Base-by-base conservation (phyloP, 2,888 invertebrate genomes). In the Cerceris rybyensis region DNA sequence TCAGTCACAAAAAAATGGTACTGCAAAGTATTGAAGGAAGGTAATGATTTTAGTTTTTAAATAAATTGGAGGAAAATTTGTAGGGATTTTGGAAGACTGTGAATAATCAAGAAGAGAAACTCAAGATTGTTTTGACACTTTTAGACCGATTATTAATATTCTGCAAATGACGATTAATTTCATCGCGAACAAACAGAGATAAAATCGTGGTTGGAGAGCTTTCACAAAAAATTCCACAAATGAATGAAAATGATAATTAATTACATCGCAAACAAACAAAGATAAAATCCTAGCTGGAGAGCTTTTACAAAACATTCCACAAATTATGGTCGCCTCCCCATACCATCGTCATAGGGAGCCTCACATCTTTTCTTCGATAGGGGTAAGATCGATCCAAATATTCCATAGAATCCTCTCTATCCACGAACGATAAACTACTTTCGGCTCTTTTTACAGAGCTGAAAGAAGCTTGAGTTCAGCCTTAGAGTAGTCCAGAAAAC, bases 341-440 rank as follows among this genome's bases (percentile, higher is more conserved):
- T 52, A 73, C 59, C 54, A 39, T 13, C 11, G 52, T 17, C 13
- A 52, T 14, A 14, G 52, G 7, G n/a, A 1, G 2, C 5, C 14
- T n/a, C n/a, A 8, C 2, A n/a, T 39, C 50, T n/a, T 49, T 42
- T 13, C 2, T 7, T 39, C 41, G 13, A 46, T 7, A 1, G 28
- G 8, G 28, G 28, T 28, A 4, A 28, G 61, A 77, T 71, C 77
- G 75, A 80, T 80, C 73, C 55, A 63, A 67, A 80, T 84, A 84
- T 84, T 82, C 80, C 73, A 68, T 70, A 68, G 73, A 75, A 77
- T 82, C 63, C 74, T 54, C 63, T 70, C 66, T 75, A 74, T 75
- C 70, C 77, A 71, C 16, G 57, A 73, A 80, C 71, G 69, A 75
- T 78, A 75, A 84, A 82, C 84, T 75, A 71, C 75, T 80, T 75